These are phyloP conservation scores for Cyanoramphus novaezelandiae DNA, from an alignment of 2,113 vertebrate species.

Conservation along the genomic window DNA sequence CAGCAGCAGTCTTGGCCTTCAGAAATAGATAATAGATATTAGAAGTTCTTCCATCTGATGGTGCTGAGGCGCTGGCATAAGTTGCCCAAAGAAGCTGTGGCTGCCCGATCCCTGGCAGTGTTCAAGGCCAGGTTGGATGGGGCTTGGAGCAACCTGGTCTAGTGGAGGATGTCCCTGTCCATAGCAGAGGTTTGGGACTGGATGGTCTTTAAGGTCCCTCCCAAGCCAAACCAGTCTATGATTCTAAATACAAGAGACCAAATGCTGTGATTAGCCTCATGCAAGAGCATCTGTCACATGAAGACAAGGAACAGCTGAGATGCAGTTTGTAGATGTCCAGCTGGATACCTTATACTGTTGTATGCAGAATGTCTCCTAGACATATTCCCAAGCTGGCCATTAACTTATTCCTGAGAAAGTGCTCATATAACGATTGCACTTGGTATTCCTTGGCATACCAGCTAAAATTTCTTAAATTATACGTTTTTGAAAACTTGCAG, in stretches of 20 bases:
- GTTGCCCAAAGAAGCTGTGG: neutral
- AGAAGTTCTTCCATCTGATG: neutral
- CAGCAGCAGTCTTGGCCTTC: neutral
- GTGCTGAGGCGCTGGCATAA: neutral
- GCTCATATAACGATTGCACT: neutral
- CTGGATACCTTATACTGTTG: neutral
- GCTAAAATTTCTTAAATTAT: neutral
- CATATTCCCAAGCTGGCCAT: neutral
- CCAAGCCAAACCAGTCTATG: neutral
- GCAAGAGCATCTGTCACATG: neutral
- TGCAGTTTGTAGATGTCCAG: neutral
- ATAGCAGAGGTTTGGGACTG: neutral
- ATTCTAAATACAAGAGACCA: neutral
- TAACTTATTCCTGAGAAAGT: neutral
- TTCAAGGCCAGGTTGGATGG: neutral
- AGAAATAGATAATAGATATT: neutral
- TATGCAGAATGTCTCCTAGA: rapidly evolving
- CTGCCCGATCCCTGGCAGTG: neutral
- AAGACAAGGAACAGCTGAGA: neutral
- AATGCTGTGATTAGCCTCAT: neutral
- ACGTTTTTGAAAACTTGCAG: neutral
- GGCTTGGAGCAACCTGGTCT: neutral
- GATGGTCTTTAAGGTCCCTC: neutral
- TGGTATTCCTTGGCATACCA: neutral
- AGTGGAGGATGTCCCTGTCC: neutral